phyloP scores from a whole-genome alignment of 2,888 invertebrate species.

The Cinara cedri region DNA sequence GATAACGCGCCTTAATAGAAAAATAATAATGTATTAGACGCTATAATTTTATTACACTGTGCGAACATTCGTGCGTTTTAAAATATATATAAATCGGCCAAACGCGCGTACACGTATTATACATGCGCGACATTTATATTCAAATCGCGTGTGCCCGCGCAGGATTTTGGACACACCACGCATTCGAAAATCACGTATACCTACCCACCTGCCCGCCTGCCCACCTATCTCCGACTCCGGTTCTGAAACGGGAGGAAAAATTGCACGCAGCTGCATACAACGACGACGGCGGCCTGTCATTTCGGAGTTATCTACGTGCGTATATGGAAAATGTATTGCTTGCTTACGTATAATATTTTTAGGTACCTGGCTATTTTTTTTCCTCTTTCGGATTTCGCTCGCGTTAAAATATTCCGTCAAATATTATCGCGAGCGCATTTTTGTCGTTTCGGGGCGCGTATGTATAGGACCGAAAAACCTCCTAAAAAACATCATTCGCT shows the following conservation, averaged over 20 bases:
- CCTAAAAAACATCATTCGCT: too few species aligned
- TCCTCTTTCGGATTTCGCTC: background rate
- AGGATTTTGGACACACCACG: constrained; percentile 17
- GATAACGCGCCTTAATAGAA: too few species aligned
- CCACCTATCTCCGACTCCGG: too few species aligned
- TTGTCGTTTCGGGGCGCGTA: too few species aligned
- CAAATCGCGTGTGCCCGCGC: constrained; percentile 10
- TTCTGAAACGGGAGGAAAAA: constrained; percentile 5
- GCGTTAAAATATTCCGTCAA: too few species aligned
- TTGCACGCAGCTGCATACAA: background rate
- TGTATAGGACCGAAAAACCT: too few species aligned
- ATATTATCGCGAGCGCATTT: too few species aligned
- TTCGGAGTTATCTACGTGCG: constrained; percentile 28
- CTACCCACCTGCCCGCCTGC: background rate
- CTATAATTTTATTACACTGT: too few species aligned
- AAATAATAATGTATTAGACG: too few species aligned
- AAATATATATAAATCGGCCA: constrained; percentile 17
- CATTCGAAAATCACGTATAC: constrained; percentile 35
- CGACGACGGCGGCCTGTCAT: background rate
- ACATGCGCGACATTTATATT: constrained; percentile 42
- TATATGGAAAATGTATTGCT: background rate
- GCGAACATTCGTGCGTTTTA: too few species aligned
- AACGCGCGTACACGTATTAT: background rate
- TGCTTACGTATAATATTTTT: background rate
- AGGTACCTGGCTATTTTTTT: too few species aligned